Conservation (phyloP, 2,888 invertebrate species). For the Dorcus parallelipipedus region DNA sequence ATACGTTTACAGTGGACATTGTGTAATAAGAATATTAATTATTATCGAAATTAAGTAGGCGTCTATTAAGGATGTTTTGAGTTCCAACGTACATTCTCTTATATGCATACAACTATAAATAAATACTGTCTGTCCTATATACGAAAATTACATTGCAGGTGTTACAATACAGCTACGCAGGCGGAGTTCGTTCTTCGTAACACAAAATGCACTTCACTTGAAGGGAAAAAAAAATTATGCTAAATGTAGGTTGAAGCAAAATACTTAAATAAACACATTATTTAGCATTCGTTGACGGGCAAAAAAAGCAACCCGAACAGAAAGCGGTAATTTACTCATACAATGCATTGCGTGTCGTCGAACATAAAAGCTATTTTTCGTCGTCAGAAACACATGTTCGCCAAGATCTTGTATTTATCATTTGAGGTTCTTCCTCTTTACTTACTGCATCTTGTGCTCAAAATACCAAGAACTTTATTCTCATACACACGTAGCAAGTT, state of each 20-base stretch:
- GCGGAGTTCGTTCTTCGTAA: not conserved
- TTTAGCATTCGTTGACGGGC: not conserved
- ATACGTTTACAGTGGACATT: too few relatives aligned
- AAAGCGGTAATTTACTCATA: not conserved
- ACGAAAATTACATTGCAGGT: not conserved
- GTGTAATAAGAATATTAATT: too few relatives aligned
- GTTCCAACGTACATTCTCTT: too few relatives aligned
- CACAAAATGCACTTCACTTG: not conserved
- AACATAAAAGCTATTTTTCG: not conserved
- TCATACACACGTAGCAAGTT: too few relatives aligned
- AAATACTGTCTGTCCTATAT: not conserved
- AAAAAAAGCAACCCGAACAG: not conserved
- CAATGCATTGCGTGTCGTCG: conserved; percentile 1
- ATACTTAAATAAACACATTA: conserved; percentile 2
- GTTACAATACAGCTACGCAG: not conserved
- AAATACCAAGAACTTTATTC: too few relatives aligned
- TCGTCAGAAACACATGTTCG: not conserved
- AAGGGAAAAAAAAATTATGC: conserved; percentile 1
- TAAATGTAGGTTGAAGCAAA: not conserved
- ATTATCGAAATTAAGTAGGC: too few relatives aligned
- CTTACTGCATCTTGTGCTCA: too few relatives aligned
- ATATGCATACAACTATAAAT: too few relatives aligned
- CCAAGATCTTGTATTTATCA: not conserved
- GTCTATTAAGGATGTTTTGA: too few relatives aligned
- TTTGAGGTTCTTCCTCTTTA: not conserved